Base-by-base conservation (phyloP, 2,113 vertebrate species). In the Willisornis vidua region DNA sequence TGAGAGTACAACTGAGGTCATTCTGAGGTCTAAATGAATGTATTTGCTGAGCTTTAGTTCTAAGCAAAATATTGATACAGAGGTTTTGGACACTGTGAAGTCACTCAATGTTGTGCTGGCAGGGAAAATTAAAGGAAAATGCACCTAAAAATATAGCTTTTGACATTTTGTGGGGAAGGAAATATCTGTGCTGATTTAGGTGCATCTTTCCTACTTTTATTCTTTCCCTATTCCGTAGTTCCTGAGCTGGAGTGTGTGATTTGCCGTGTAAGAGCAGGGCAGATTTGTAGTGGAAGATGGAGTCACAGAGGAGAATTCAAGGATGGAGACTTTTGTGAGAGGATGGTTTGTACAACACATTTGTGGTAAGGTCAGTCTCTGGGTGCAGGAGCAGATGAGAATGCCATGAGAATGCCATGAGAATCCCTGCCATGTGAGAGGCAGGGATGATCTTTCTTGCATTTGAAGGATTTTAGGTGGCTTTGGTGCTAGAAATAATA, bases 31-130 rank as follows among this genome's bases (percentile, higher is more conserved):
- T 74, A 7, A 65, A 18, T 66, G 46, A 81, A 71, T 63, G 29
- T 26, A 35, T 74, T 91, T 92, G 70, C 84, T 67, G 84, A 91
- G 43, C 48, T 84, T n/a, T 46, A 49, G 31, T 70, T 89, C 35
- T 72, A 31, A 89, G 45, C 39, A 62, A 58, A 87, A 41, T 67
- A 76, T 25, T 68, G 48, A 62, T 71, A 12, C 54, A 55, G 55
- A 73, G 65, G 9, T 49, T 73, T 90, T 0, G 0, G 48, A 28
- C 14, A 1, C 51, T 80, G 41, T 66, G 31, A 65, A 90, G 46
- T 28, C 71, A 45, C 26, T 52, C n/a, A 75, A 25, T 37, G 9
- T 87, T 52, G 7, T 78, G 52, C 33, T 26, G 33, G 29, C 75
- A 39, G 52, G 62, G 65, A 81, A 95, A 75, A 78, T 39, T 4